A percentile compares a stretch with the other conserved stretches of the same genome.
Evolutionary conservation across 2,888 invertebrate genomes (phyloP).

Genomic region (Caenorhabditis virilis): DNA sequence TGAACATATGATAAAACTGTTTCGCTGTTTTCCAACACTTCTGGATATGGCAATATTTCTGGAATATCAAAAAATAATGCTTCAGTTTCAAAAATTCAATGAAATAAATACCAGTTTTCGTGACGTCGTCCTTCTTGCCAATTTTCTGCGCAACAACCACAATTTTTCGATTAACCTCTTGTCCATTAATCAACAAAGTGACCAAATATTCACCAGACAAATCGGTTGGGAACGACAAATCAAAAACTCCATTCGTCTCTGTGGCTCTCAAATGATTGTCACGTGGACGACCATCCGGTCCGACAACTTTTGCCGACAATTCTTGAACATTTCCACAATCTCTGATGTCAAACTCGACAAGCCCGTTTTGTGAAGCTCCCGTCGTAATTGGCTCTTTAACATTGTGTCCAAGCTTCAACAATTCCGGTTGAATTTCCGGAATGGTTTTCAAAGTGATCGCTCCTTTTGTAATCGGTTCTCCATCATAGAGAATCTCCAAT

Average conservation of each 20-base stretch:
- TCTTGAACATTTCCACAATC: constrained; percentile 44
- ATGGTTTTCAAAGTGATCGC: constrained; percentile 15
- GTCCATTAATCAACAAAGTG: constrained; percentile 33
- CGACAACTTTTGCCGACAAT: constrained; percentile 41
- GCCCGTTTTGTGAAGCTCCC: constrained; percentile 36
- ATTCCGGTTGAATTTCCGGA: constrained; percentile 36
- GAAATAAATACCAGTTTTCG: no score
- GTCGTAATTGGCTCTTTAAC: constrained; percentile 8
- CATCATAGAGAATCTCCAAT: constrained; percentile 43
- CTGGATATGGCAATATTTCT: constrained; percentile 1
- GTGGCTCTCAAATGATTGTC: constrained; percentile 24
- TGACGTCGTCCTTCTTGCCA: constrained; percentile 23
- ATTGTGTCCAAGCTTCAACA: constrained; percentile 12
- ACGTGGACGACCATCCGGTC: constrained; percentile 46
- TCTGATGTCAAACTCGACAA: constrained; percentile 42
- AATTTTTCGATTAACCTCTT: constrained; percentile 14
- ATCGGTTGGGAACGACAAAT: constrained; percentile 33
- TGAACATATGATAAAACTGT: constrained; percentile 9
- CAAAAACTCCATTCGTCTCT: constrained; percentile 26
- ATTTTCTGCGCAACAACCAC: constrained; percentile 20
- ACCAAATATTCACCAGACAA: constrained; percentile 38
- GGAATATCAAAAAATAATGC: no score
- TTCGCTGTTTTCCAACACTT: constrained; percentile 12
- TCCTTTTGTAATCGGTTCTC: constrained; percentile 34
- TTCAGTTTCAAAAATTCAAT: no score